These are phyloP conservation scores for Astreopora myriophthalma DNA, from an alignment of 64 coral and sea anemone genomes.

Conservation along the genomic window DNA sequence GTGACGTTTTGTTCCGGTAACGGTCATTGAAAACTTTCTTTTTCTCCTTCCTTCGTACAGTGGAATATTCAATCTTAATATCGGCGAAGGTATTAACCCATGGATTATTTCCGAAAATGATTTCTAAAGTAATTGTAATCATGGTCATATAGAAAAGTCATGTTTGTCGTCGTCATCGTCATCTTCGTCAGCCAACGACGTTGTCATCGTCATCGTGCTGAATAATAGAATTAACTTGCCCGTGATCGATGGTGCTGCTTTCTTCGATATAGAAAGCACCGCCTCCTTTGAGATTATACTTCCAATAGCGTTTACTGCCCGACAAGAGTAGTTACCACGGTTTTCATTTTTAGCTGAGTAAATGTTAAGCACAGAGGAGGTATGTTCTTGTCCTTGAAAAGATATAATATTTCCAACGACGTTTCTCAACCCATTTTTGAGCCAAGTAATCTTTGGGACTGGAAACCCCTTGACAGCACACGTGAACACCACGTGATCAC, in stretches of 20 bases:
- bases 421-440: not conserved
- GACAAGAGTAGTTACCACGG: not conserved
- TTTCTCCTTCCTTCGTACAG: too few relatives aligned
- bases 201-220: too few relatives aligned
- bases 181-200: too few relatives aligned
- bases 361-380: not conserved
- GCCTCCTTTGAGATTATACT: not conserved
- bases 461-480: not conserved
- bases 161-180: too few relatives aligned
- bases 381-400: not conserved
- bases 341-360: not conserved
- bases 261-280: not conserved
- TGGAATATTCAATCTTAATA: too few relatives aligned
- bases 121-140: too few relatives aligned
- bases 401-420: not conserved
- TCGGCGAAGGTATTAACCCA: too few relatives aligned
- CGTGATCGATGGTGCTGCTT: too few relatives aligned
- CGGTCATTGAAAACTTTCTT: too few relatives aligned
- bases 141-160: too few relatives aligned
- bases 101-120: too few relatives aligned
- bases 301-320: not conserved
- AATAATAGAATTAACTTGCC: not conserved
- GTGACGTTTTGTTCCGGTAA: too few relatives aligned
- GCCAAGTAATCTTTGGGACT: not conserved
- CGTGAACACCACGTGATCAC: not conserved